A percentile compares a stretch with the other conserved stretches of the same genome.
phyloP scores from a whole-genome alignment of 2,888 invertebrate genomes.

The Craniophora ligustri region DNA sequence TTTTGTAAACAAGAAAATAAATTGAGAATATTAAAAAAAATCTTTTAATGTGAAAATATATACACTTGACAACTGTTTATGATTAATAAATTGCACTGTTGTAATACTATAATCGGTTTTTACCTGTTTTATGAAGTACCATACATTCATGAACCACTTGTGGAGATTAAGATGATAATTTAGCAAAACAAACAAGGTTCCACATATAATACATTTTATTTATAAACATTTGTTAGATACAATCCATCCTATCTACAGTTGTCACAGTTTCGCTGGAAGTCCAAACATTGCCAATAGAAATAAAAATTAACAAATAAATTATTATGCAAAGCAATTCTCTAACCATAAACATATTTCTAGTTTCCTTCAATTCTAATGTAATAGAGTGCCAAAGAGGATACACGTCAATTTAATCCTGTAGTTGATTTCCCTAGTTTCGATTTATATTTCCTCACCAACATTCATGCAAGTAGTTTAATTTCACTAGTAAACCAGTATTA shows the following conservation, averaged over 20 bases:
- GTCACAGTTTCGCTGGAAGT: conserved; percentile 79
- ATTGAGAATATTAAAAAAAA: conserved; percentile 34
- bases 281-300: conserved; percentile 52
- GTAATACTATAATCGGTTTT: neutral
- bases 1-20: conserved; percentile 59
- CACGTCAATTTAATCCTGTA: neutral
- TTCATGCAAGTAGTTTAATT: neutral
- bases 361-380: conserved; percentile 9
- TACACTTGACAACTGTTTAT: neutral
- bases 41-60: conserved; percentile 19
- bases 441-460: neutral
- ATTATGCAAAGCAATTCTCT: conserved; percentile 38
- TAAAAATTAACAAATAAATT: conserved; percentile 19
- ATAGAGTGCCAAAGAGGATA: neutral
- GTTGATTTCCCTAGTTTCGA: conserved; percentile 13
- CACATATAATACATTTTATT: conserved; percentile 74
- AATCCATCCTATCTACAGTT: conserved; percentile 75
- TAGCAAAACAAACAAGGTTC: conserved; percentile 36
- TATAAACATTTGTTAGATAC: conserved; percentile 64
- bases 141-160: neutral
- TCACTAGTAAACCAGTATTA: neutral
- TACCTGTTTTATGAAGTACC: neutral
- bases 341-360: conserved; percentile 28
- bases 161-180: conserved; percentile 1
- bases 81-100: neutral